Percentiles rank a stretch among this genome's conserved stretches.
Conservation (phyloP, 2,797 vertebrate species). For the Poliocrania exsul region DNA sequence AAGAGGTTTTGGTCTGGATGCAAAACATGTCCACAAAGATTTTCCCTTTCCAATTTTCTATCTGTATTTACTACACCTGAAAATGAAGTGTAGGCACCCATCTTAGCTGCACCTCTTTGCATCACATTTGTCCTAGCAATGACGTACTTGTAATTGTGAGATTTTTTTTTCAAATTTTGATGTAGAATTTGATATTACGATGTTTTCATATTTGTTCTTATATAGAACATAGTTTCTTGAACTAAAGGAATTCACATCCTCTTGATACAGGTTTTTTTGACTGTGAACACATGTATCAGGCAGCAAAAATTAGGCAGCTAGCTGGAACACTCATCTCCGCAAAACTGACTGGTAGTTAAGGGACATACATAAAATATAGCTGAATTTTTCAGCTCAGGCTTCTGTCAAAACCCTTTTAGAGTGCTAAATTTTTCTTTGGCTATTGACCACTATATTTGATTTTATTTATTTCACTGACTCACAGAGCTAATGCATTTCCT, state of each 20-base stretch:
- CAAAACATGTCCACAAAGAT: not conserved
- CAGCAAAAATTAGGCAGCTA: not conserved
- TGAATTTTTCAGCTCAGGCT: not conserved
- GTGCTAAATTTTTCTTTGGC: not conserved
- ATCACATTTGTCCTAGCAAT: not conserved
- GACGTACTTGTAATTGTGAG: not conserved
- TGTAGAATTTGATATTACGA: not conserved
- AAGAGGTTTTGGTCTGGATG: not conserved
- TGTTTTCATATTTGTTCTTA: not conserved
- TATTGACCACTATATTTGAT: not conserved
- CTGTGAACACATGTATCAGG: not conserved
- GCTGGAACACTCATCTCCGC: not conserved
- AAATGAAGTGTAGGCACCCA: not conserved
- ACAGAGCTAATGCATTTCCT: constrained; percentile 5
- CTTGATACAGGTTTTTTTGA: not conserved
- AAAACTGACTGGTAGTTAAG: not conserved
- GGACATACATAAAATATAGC: not conserved
- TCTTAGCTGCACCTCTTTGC: not conserved
- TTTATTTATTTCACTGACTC: constrained; percentile 12
- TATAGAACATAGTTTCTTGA: not conserved
- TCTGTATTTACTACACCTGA: not conserved
- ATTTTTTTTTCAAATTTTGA: not conserved
- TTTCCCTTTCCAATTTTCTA: not conserved
- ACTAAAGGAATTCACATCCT: not conserved
- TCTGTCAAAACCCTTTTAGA: not conserved